phyloP scores from a whole-genome alignment of 1,140 invertebrate species.

The Polypedilum pembai region DNA sequence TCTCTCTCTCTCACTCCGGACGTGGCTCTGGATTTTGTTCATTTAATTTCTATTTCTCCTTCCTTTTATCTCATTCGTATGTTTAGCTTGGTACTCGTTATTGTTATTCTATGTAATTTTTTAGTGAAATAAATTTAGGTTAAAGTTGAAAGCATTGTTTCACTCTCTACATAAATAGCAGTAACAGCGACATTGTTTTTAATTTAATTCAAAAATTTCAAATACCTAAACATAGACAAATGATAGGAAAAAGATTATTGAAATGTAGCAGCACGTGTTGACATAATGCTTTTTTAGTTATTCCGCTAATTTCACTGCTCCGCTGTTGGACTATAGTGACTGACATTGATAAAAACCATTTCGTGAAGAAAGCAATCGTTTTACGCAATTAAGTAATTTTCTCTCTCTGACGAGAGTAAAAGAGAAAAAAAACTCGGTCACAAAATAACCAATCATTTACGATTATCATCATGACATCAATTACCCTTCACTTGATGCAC shows the following conservation, averaged over 20 bases:
- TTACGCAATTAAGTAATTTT: constrained; percentile 12
- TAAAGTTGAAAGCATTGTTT: constrained; percentile 18
- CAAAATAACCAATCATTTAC: constrained; percentile 2
- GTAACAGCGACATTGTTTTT: neutral
- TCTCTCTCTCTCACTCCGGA: neutral
- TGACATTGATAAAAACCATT: constrained; percentile 1
- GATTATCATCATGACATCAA: constrained; percentile 12
- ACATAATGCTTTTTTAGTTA: neutral
- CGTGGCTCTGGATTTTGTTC: neutral
- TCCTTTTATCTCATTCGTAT: too few relatives aligned
- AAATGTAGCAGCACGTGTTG: neutral
- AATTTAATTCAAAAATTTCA: neutral
- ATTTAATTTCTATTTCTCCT: neutral
- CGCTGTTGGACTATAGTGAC: neutral
- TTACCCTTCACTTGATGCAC: constrained; percentile 16
- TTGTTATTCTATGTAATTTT: too few relatives aligned
- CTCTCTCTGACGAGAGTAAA: neutral
- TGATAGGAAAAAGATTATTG: neutral
- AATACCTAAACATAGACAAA: neutral
- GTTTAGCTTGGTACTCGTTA: too few relatives aligned
- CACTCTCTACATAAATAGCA: neutral
- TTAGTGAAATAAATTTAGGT: neutral
- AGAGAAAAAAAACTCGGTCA: neutral
- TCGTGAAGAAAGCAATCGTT: neutral
- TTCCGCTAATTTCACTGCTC: neutral